Evolutionary conservation across 2,113 vertebrate species (phyloP).

Genomic region (Callithrix jacchus): DNA sequence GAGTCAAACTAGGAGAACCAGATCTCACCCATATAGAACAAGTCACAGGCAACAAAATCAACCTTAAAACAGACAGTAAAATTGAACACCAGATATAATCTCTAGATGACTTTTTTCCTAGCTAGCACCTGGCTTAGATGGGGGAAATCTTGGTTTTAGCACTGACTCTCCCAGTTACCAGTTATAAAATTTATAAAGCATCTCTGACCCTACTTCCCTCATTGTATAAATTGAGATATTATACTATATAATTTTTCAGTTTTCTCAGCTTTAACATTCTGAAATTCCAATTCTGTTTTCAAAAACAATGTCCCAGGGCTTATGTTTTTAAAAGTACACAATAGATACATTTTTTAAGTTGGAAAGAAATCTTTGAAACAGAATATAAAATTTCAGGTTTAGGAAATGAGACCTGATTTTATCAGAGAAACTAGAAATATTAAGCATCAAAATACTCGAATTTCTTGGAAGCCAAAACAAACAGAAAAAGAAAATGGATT

Average conservation of each 20-base stretch:
- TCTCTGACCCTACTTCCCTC: not conserved
- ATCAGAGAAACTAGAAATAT: conserved; percentile 18
- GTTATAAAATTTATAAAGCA: not conserved
- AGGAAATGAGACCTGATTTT: not conserved
- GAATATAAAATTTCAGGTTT: not conserved
- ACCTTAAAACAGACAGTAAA: not conserved
- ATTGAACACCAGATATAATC: not conserved
- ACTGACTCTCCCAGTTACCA: not conserved
- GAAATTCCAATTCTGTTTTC: not conserved
- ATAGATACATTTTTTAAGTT: not conserved
- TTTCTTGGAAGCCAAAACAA: conserved; percentile 3
- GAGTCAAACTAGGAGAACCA: not conserved
- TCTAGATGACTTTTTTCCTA: not conserved
- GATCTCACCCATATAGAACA: not conserved
- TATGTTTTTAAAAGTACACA: not conserved
- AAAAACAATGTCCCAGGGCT: not conserved
- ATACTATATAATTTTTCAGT: not conserved
- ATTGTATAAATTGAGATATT: not conserved
- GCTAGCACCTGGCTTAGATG: not conserved
- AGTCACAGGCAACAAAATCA: not conserved
- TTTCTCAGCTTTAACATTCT: not conserved
- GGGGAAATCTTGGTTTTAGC: not conserved
- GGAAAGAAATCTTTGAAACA: not conserved
- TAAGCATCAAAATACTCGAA: not conserved
- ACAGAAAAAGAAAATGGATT: not conserved